Conservation (phyloP, 2,113 vertebrate species). For the Oostethus manadensis region DNA sequence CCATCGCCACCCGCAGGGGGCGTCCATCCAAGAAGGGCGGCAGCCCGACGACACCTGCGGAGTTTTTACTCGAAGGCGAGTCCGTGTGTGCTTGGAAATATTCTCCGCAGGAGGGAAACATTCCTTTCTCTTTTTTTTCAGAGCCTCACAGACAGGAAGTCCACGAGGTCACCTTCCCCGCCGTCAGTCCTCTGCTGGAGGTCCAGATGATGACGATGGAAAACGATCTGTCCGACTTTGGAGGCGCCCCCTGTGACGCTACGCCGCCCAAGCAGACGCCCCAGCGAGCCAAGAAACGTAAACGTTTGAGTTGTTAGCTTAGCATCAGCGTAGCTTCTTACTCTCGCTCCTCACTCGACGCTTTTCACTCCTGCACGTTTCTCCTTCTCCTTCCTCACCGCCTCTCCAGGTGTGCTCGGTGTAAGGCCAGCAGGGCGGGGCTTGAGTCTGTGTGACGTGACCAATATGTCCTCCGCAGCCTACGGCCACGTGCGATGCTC, state of each 20-base stretch:
- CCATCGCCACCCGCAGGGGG: constrained; percentile 44
- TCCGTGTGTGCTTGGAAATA: no score
- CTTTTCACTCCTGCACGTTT: constrained; percentile 9
- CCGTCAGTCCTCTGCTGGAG: constrained; percentile 53
- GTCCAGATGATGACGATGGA: constrained; percentile 61
- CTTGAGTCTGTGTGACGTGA: constrained; percentile 81
- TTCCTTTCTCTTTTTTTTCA: constrained; percentile 5
- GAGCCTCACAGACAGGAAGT: constrained; percentile 10
- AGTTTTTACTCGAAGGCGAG: constrained; percentile 2
- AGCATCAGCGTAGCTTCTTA: neutral
- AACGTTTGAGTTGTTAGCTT: neutral
- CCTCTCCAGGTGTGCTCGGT: constrained; percentile 65
- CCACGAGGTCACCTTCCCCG: constrained; percentile 15
- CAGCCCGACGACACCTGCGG: constrained; percentile 23
- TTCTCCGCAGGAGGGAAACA: no score
- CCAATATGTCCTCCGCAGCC: constrained; percentile 73
- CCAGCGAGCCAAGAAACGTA: constrained; percentile 47
- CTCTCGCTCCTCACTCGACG: no score
- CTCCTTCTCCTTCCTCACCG: constrained; percentile 21
- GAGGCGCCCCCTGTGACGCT: constrained; percentile 30
- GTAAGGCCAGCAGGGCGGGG: constrained; percentile 55
- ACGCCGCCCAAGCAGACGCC: constrained; percentile 15
- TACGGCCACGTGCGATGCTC: constrained; percentile 48
- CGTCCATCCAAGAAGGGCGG: constrained; percentile 22
- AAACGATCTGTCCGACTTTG: constrained; percentile 46